Percentiles rank a stretch among this genome's conserved stretches.
Conservation (phyloP, 2,888 invertebrate species). For the Acheta domesticus region DNA sequence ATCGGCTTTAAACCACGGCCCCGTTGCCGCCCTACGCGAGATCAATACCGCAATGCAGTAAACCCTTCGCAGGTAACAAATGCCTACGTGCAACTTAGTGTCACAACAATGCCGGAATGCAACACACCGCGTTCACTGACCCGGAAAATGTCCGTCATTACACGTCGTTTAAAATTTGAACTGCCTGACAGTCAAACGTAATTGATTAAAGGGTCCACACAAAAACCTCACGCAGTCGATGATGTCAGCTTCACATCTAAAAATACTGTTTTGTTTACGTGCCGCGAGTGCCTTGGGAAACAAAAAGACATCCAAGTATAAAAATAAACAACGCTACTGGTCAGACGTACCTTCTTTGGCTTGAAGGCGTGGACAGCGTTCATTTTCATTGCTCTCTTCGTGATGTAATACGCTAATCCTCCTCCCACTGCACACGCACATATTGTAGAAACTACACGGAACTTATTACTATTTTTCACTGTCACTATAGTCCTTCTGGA, state of each 20-base stretch:
- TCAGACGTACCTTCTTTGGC: slow-evolving; percentile 50
- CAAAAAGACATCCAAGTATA: neutral
- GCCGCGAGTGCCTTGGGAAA: neutral
- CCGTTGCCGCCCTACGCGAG: neutral
- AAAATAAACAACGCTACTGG: neutral
- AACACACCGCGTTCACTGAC: too few relatives aligned
- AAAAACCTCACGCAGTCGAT: too few relatives aligned
- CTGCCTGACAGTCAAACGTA: too few relatives aligned
- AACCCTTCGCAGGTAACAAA: too few relatives aligned
- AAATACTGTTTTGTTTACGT: too few relatives aligned
- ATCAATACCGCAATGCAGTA: slow-evolving; percentile 18
- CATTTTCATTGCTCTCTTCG: slow-evolving; percentile 48
- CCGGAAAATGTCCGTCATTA: too few relatives aligned
- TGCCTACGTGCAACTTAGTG: too few relatives aligned
- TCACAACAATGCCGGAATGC: too few relatives aligned
- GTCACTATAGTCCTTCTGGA: slow-evolving; percentile 46
- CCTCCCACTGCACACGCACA: slow-evolving; percentile 50
- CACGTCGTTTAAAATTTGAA: too few relatives aligned
- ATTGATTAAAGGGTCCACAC: too few relatives aligned
- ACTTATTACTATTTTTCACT: slow-evolving; percentile 46
- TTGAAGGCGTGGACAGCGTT: slow-evolving; percentile 54
- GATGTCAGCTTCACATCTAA: too few relatives aligned
- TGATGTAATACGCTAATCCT: slow-evolving; percentile 49
- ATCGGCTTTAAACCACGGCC: neutral
- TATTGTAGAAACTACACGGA: slow-evolving; percentile 30